Percentiles rank a stretch among this genome's conserved stretches.
Conservation (phyloP, 2,113 vertebrate species). For the Brachionichthys hirsutus region DNA sequence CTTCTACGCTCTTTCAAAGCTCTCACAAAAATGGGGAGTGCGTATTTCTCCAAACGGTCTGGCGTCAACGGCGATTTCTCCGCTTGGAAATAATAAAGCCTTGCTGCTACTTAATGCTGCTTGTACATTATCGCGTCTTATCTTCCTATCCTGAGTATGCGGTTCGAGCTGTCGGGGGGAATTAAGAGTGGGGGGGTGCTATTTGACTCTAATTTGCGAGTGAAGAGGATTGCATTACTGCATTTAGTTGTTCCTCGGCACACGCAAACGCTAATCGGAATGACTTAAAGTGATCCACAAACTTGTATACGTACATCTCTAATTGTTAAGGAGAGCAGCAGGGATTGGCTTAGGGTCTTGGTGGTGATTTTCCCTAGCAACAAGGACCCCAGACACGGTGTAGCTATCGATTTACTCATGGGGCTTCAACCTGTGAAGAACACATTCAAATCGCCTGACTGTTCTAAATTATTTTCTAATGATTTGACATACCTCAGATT, state of each 20-base stretch:
- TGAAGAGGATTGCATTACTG: slow-evolving; percentile 66
- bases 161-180: slow-evolving; percentile 53
- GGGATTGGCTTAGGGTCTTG: slow-evolving; percentile 73
- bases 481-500: background rate
- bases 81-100: background rate
- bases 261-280: slow-evolving; percentile 74
- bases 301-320: slow-evolving; percentile 74
- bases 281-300: slow-evolving; percentile 76
- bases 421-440: background rate
- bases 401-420: slow-evolving; percentile 36
- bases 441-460: background rate
- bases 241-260: slow-evolving; percentile 70
- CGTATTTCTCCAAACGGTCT: slow-evolving; percentile 13
- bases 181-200: slow-evolving; percentile 45
- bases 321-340: slow-evolving; percentile 72
- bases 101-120: background rate
- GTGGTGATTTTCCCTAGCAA: slow-evolving; percentile 69
- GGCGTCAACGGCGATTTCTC: slow-evolving; percentile 43
- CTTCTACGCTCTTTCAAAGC: slow-evolving; percentile 7
- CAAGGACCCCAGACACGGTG: slow-evolving; percentile 63
- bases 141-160: slow-evolving; percentile 34
- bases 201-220: slow-evolving; percentile 68
- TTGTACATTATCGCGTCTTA: slow-evolving; percentile 12
- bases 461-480: slow-evolving; percentile 7
- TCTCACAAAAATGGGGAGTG: slow-evolving; percentile 38